Evolutionary conservation across 1,140 invertebrate species (phyloP), one percentile per base, ranked within the genome.

Genomic region (Capitella teleta): DNA sequence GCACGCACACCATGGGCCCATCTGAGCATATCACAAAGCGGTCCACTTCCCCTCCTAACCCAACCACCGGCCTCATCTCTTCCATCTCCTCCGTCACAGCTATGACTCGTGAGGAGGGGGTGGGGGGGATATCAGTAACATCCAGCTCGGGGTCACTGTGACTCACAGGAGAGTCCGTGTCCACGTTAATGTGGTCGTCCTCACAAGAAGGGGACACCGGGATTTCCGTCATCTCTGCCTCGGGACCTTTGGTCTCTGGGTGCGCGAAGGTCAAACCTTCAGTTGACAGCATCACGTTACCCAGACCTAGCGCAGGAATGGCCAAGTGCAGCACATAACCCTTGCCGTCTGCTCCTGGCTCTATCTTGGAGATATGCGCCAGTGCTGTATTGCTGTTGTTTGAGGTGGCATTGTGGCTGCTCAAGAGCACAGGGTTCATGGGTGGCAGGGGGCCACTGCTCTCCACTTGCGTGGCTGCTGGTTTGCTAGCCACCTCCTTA

Each of bases 21-120:
- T 44, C 42, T 6, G 42, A 44, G 25, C 42, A 44, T 25, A 44
- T 44, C 4, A 44, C 42, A 44, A 44, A 44, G 21, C 42, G 21
- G 18, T 44, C 42, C 5, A 44, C 26, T 19, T 44, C 42, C 6
- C 18, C 42, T 5, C 24, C 8, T 26, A 25, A 10, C 6, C 10
- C 12, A 41, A n/a, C 10, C 38, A 14, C 12, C 10, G 12, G 10
- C 38, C 25, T 16, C 25, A 5, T 18, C 8, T 21, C 16, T 6
- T 26, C 16, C 6, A 16, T 14, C 19, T 28, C 42, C 21, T 44
- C 25, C n/a, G 42, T 23, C 21, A 44, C 42, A 44, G n/a, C n/a
- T n/a, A n/a, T n/a, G n/a, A n/a, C n/a, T n/a, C n/a, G n/a, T n/a
- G n/a, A n/a, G n/a, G n/a, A n/a, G n/a, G n/a, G n/a, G n/a, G n/a